A percentile compares a stretch with the other conserved stretches of the same genome.
Conservation (phyloP, 2,113 vertebrate genomes). For the Micromys minutus region DNA sequence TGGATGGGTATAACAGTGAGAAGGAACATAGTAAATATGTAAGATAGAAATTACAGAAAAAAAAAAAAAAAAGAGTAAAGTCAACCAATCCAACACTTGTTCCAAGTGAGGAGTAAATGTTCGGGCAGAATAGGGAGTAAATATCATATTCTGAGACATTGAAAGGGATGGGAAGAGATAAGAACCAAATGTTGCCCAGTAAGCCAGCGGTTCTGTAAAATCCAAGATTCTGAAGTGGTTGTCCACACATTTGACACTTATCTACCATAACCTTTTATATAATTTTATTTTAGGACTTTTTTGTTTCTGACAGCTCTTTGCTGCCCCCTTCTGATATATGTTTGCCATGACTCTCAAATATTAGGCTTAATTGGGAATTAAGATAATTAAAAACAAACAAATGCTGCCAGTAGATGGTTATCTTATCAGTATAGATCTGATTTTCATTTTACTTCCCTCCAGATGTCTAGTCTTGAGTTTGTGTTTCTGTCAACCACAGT, state of each 20-base stretch:
- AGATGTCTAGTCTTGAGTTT: not conserved
- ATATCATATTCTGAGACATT: not conserved
- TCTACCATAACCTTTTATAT: not conserved
- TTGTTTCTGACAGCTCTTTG: slow-evolving; percentile 48
- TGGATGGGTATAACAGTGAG: not conserved
- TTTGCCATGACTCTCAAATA: not conserved
- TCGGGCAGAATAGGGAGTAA: not conserved
- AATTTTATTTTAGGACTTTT: not conserved
- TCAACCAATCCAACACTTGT: not conserved
- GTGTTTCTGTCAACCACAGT: not conserved
- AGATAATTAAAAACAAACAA: not conserved
- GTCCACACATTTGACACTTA: not conserved
- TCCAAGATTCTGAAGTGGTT: not conserved
- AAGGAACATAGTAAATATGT: not conserved
- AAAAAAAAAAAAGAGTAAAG: not conserved
- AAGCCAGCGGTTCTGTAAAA: not conserved
- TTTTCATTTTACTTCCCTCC: not conserved
- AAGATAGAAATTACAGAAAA: not conserved
- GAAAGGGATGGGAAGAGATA: not conserved
- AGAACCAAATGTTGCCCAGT: not conserved
- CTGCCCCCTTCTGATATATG: slow-evolving; percentile 50
- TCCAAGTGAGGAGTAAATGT: not conserved
- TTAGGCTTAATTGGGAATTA: not conserved
- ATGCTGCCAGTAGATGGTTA: not conserved
- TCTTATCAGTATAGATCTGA: not conserved